These are phyloP conservation scores for Epistrophe grossulariae DNA, from an alignment of 2,888 invertebrate genomes.

Conservation along the genomic window DNA sequence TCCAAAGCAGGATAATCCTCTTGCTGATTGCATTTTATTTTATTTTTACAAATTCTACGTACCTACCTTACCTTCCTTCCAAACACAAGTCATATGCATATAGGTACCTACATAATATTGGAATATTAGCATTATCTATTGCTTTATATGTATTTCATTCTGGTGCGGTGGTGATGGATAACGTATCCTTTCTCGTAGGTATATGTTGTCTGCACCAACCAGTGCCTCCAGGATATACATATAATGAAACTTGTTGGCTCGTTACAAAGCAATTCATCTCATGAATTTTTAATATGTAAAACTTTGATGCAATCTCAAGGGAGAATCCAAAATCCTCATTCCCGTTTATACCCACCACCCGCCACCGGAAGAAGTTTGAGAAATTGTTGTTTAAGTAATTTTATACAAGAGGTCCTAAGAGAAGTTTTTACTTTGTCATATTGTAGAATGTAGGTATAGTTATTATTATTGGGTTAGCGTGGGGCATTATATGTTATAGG, in stretches of 20 bases:
- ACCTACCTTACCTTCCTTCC: neutral
- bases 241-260: constrained; percentile 29
- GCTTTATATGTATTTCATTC: neutral
- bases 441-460: no score
- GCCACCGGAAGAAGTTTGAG: neutral
- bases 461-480: constrained; percentile 3
- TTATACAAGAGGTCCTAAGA: constrained; percentile 30
- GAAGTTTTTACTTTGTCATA: constrained; percentile 3
- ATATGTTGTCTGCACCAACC: neutral
- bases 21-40: constrained; percentile 12
- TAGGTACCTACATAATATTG: neutral
- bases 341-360: neutral
- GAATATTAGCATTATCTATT: neutral
- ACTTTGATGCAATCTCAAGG: constrained; percentile 35
- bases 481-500: constrained; percentile 30
- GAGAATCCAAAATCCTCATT: constrained; percentile 4
- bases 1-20: neutral
- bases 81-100: neutral
- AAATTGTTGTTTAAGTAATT: constrained; percentile 43
- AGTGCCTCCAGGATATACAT: constrained; percentile 13
- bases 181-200: neutral
- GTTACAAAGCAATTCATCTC: constrained; percentile 58
- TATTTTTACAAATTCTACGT: neutral
- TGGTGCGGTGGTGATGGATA: neutral
- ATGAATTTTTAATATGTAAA: constrained; percentile 58